Evolutionary conservation across 2,797 vertebrate genomes (phyloP).

Genomic region (Macrochelys suwanniensis): DNA sequence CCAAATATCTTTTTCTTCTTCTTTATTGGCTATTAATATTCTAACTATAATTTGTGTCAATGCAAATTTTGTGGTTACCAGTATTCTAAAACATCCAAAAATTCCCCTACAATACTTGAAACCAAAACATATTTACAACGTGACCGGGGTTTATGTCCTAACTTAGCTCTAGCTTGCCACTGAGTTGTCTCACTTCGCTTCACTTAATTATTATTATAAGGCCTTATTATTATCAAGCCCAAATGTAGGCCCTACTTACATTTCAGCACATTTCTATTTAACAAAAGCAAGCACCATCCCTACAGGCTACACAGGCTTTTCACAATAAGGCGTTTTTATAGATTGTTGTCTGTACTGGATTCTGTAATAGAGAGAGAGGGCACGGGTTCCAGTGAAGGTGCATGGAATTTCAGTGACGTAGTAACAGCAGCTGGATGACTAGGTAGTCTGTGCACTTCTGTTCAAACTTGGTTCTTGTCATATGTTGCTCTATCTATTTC

Average conservation of each 20-base stretch:
- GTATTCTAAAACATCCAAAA: background rate
- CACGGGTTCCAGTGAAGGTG: background rate
- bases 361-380: slow-evolving; percentile 12
- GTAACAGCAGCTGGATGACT: slow-evolving; percentile 50
- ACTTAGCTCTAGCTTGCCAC: background rate
- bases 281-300: background rate
- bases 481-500: background rate
- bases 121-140: background rate
- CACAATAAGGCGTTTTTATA: background rate
- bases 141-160: background rate
- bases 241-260: background rate
- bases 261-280: background rate
- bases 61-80: background rate
- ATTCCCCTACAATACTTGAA: background rate
- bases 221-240: background rate
- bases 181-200: background rate
- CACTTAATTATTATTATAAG: background rate
- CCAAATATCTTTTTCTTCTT: background rate
- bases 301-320: background rate
- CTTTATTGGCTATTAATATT: background rate
- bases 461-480: background rate
- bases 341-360: background rate
- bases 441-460: background rate
- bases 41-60: background rate
- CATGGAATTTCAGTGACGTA: slow-evolving; percentile 73